phyloP scores from a whole-genome alignment of 1,140 invertebrate genomes.

The Hirudo medicinalis region DNA sequence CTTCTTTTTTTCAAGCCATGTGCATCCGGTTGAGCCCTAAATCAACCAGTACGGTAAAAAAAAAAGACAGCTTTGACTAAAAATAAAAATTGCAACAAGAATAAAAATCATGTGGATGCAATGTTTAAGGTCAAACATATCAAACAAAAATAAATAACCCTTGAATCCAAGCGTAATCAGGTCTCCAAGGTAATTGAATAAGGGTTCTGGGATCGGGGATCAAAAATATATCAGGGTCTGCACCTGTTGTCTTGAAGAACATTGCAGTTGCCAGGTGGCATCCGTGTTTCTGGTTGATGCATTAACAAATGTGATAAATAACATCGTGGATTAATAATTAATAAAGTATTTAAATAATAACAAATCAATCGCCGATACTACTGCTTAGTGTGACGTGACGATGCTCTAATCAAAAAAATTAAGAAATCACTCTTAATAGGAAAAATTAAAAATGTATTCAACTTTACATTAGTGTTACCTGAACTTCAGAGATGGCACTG shows the following conservation, averaged over 20 bases:
- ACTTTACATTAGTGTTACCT: neutral
- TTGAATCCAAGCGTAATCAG: conserved; percentile 22
- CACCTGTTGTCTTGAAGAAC: conserved; percentile 24
- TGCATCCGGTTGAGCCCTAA: too few species aligned
- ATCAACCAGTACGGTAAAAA: too few species aligned
- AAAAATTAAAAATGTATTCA: too few species aligned
- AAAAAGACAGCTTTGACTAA: neutral
- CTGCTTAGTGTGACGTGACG: too few species aligned
- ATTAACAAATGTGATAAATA: neutral
- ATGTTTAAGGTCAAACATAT: neutral
- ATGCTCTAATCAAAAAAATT: too few species aligned
- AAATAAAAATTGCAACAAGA: too few species aligned
- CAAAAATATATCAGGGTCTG: conserved; percentile 23
- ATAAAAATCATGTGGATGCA: neutral
- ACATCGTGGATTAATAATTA: neutral
- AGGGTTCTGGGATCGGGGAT: conserved; percentile 19
- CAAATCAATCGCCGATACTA: neutral
- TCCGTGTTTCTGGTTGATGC: conserved; percentile 9
- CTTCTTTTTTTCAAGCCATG: too few species aligned
- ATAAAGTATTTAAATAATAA: neutral
- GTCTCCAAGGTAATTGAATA: conserved; percentile 24
- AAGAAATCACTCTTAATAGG: too few species aligned
- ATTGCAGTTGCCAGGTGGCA: conserved; percentile 22
- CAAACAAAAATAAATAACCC: conserved; percentile 13
- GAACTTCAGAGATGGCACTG: conserved; percentile 20